phyloP scores from a whole-genome alignment of 2,888 invertebrate species.

The Nysson spinosus region DNA sequence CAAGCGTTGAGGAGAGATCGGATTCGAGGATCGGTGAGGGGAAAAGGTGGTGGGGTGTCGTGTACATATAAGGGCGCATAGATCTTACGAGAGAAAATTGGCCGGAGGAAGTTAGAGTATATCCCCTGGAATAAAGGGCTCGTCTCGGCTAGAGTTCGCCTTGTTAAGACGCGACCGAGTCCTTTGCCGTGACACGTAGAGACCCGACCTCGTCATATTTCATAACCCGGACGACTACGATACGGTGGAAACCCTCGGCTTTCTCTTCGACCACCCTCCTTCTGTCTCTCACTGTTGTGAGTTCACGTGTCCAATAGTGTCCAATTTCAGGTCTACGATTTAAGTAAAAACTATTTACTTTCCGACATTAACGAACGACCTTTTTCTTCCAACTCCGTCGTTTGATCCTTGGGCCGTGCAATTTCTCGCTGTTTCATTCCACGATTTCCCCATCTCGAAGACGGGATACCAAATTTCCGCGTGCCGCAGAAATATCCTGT shows the following conservation, averaged over 20 bases:
- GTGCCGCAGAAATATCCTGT: constrained; percentile 1
- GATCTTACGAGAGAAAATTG: constrained; percentile 42
- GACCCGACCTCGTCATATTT: constrained; percentile 59
- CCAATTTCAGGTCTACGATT: no score
- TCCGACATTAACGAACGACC: constrained; percentile 30
- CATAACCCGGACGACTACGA: constrained; percentile 47
- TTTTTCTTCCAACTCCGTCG: constrained; percentile 29
- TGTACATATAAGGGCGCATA: constrained; percentile 31
- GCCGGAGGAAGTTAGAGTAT: no score
- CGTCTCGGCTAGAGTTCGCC: constrained; percentile 53
- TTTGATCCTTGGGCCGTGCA: constrained; percentile 17
- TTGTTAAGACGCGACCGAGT: constrained; percentile 54
- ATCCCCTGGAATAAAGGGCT: constrained; percentile 50
- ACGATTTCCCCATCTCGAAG: constrained; percentile 23
- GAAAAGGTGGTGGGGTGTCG: no score
- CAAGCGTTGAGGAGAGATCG: constrained; percentile 13
- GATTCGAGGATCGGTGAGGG: background rate
- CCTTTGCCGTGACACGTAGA: constrained; percentile 48
- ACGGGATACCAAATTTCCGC: constrained; percentile 58
- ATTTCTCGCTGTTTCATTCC: constrained; percentile 20
- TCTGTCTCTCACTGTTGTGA: background rate
- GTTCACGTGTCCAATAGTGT: background rate
- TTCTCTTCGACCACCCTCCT: constrained; percentile 17
- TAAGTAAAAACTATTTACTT: no score
- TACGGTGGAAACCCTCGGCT: background rate